phyloP scores from a whole-genome alignment of 2,888 invertebrate genomes.

The Ectemnius continuus region DNA sequence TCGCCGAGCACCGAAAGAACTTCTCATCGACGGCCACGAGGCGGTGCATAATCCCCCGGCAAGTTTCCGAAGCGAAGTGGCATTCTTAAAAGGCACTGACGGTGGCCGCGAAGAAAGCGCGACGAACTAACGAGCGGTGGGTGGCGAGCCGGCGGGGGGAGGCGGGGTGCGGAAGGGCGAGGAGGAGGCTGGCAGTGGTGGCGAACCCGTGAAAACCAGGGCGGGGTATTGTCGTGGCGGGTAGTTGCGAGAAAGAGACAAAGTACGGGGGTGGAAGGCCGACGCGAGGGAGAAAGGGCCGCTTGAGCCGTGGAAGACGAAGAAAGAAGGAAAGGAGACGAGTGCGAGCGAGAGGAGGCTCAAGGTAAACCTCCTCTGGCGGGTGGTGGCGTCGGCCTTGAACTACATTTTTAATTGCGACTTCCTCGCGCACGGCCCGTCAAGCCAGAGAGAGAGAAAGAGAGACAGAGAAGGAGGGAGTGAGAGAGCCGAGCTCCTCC shows the following conservation, averaged over 20 bases:
- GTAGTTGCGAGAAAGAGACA: slow-evolving; percentile 27
- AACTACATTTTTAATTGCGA: slow-evolving; percentile 78
- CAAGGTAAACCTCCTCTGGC: slow-evolving; percentile 63
- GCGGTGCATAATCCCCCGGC: slow-evolving; percentile 7
- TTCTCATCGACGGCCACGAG: slow-evolving; percentile 1
- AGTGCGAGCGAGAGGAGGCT: slow-evolving; percentile 54
- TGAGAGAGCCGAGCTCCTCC: slow-evolving; percentile 53
- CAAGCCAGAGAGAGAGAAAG: background rate
- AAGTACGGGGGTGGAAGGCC: slow-evolving; percentile 31
- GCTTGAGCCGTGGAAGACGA: slow-evolving; percentile 24
- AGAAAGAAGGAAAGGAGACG: slow-evolving; percentile 45
- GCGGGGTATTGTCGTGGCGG: slow-evolving; percentile 26
- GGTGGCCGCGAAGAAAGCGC: slow-evolving; percentile 28
- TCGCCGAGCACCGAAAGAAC: slow-evolving; percentile 13
- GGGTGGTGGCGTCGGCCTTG: slow-evolving; percentile 70
- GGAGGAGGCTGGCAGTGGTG: too few species aligned
- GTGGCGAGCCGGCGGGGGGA: slow-evolving; percentile 27
- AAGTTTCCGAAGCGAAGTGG: slow-evolving; percentile 17
- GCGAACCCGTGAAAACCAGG: slow-evolving; percentile 36
- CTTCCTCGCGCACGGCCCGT: slow-evolving; percentile 60
- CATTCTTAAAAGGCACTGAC: slow-evolving; percentile 28
- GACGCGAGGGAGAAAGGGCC: slow-evolving; percentile 37
- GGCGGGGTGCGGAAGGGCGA: background rate
- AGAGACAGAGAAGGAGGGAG: too few species aligned
- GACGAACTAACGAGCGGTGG: slow-evolving; percentile 41